Evolutionary conservation across 2,888 invertebrate genomes (phyloP), one percentile per base, ranked within the genome.

Genomic region (Xanthorhoe spadicearia): DNA sequence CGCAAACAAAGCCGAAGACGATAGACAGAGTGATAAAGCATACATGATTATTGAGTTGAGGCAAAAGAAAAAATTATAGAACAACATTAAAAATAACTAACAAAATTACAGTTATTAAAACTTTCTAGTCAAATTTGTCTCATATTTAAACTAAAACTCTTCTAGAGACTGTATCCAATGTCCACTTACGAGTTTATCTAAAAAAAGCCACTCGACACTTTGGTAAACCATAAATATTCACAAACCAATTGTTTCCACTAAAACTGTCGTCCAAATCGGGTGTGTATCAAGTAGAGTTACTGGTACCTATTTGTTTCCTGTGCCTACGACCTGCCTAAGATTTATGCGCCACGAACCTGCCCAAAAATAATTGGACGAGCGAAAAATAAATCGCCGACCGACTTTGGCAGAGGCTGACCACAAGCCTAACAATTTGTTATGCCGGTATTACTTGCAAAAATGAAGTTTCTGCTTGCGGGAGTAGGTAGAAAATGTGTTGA

Each of bases 341-440:
- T 89, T 89, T 87, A 88, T 90, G 84, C 84, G 77, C 80, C 83
- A 85, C 86, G 86, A 89, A 85, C 89, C 83, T 86, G 87, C 87
- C 89, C 86, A 84, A 88, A 91, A 92, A 92, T 92, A 92, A 92
- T 92, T 92, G 91, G 90, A 88, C 84, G 84, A 86, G 86, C 89
- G 89, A 88, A 89, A 90, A 89, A 92, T 91, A 92, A 90, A 90
- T 90, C 85, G 88, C 82, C 77, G 77, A 67, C 78, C 77, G 73
- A 52, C 49, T 56, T 65, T 65, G 58, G 65, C 61, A 57, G 68
- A 60, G 64, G 64, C 57, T 68, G 68, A 64, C 68, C 68, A 61
- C 64, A 64, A 60, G 58, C 58, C 64, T 53, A 64, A 53, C 60
- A 51, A 60, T 50, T 60, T 60, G 55, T 51, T 60, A 55, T 55